Evolutionary conservation across 2,888 invertebrate species (phyloP), one percentile per base, ranked within the genome.

Genomic region (Drosophila mettleri): DNA sequence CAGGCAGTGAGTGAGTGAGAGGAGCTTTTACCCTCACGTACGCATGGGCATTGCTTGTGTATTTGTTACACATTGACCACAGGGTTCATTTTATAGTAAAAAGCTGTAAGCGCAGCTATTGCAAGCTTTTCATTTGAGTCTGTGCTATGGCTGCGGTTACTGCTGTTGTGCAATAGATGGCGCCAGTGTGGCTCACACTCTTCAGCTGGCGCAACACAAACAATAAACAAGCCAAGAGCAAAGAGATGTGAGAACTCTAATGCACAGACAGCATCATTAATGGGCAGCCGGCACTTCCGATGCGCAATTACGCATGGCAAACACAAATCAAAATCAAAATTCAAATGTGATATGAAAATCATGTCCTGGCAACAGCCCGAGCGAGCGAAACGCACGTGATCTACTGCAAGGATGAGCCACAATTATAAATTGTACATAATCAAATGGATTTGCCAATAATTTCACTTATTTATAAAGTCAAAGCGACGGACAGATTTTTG

Each of bases 221-320:
- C 57, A 79, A 34, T 43, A 52, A 63, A 22, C 41, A 49, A 43
- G 34, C 22, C 53, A 18, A 51, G 14, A 6, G 43, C 29, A 10
- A 16, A 14, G 16, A 46, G 53, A 66, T 54, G 57, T 14, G 31
- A 14, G 20, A 38, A 51, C 41, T 18, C 27, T 65, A 69, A 61
- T 80, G 76, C 54, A 59, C 36, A 54, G 63, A 48, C 54, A 57
- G 69, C 77, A 76, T 74, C 70, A 78, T 86, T 85, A 87, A 82
- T 73, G 70, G 43, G 55, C 52, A 51, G 65, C 34, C 49, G 53
- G 70, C 73, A 81, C 71, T 86, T 84, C 79, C 85, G 85, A 54
- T 86, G 63, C 38, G 76, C 83, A 88, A 85, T 87, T 82, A 85
- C 68, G 71, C 74, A 76, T 88, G 64, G 74, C 88, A 88, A 85